A percentile compares a stretch with the other conserved stretches of the same genome.
Evolutionary conservation across 2,888 invertebrate species (phyloP).

Genomic region (Liodrosophila aerea): DNA sequence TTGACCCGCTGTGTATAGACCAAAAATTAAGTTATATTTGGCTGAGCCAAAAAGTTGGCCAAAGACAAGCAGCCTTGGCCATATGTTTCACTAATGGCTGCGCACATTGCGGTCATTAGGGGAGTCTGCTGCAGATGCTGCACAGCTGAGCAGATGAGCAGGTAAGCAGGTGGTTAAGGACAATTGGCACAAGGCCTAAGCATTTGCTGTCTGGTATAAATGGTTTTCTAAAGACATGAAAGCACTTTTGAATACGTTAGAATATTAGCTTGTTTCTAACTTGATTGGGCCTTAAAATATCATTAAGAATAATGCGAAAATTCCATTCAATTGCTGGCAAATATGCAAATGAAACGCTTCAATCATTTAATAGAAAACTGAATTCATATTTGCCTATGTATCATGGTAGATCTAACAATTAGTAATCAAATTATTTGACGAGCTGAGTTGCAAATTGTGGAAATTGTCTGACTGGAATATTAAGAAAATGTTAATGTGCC

Average conservation of each 20-base stretch:
- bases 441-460: conserved; percentile 22
- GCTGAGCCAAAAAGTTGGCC: conserved; percentile 57
- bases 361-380: not conserved
- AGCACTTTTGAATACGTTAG: too few relatives aligned
- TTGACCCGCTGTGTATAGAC: conserved; percentile 50
- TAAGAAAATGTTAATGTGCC: conserved; percentile 32
- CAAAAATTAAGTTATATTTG: conserved; percentile 71
- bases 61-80: conserved; percentile 48
- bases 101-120: conserved; percentile 75
- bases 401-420: conserved; percentile 37
- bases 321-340: too few relatives aligned
- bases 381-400: conserved; percentile 3
- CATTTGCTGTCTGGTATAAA: too few relatives aligned
- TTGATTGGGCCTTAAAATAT: too few relatives aligned
- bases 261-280: too few relatives aligned
- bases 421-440: conserved; percentile 51
- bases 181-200: conserved; percentile 21
- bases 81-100: conserved; percentile 75
- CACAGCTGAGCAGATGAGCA: conserved; percentile 24
- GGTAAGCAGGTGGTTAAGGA: conserved; percentile 1
- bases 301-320: too few relatives aligned
- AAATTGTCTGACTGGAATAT: conserved; percentile 12
- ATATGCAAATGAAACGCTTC: not conserved
- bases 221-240: too few relatives aligned
- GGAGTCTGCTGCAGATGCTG: conserved; percentile 43